Percentiles rank a stretch among this genome's conserved stretches.
These are phyloP conservation scores for Hyles lineata DNA, from an alignment of 2,888 invertebrate genomes.

Conservation along the genomic window DNA sequence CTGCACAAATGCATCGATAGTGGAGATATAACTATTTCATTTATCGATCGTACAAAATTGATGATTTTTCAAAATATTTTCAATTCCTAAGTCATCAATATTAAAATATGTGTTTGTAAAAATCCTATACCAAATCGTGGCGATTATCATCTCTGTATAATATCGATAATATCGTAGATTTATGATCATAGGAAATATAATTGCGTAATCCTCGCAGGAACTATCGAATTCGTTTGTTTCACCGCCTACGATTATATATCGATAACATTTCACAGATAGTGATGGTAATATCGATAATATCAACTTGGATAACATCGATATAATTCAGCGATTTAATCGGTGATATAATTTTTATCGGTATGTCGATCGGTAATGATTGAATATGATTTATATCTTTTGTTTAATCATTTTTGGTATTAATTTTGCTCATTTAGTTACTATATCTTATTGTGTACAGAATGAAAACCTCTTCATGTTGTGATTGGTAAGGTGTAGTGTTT, in stretches of 20 bases:
- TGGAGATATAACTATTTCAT: too few relatives aligned
- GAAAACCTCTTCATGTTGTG: conserved; percentile 49
- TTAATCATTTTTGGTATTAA: not conserved
- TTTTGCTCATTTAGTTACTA: not conserved
- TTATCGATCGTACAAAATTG: too few relatives aligned
- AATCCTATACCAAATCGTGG: not conserved
- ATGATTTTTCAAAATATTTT: not conserved
- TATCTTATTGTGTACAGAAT: conserved; percentile 49
- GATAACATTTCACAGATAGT: conserved; percentile 7
- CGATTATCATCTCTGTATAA: not conserved
- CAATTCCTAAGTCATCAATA: too few relatives aligned
- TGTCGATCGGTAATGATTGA: conserved; percentile 27
- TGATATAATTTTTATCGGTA: conserved; percentile 34
- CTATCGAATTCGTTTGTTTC: conserved; percentile 25
- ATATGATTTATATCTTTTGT: conserved; percentile 1
- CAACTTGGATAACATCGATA: not conserved
- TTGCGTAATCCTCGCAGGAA: not conserved
- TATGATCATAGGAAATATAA: not conserved
- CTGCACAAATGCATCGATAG: too few relatives aligned
- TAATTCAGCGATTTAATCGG: not conserved
- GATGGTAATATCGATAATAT: conserved; percentile 7
- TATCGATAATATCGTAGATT: conserved; percentile 7
- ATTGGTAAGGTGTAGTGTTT: conserved; percentile 43
- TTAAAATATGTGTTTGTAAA: too few relatives aligned
- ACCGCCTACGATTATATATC: conserved; percentile 5